These are phyloP conservation scores for Caranx melampygus DNA, from an alignment of 2,113 vertebrate genomes.

Conservation along the genomic window DNA sequence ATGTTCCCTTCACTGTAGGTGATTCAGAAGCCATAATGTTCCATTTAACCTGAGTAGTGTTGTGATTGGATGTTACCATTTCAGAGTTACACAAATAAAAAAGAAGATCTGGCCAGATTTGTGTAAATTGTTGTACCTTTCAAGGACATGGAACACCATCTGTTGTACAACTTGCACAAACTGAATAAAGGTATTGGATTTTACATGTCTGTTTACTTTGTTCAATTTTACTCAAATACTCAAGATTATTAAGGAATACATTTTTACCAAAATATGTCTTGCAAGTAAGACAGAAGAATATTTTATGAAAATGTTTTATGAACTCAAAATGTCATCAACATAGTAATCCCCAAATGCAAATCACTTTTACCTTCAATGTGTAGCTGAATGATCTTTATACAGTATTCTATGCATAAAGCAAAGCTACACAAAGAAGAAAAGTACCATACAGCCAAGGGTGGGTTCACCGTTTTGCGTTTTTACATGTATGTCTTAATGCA, in stretches of 20 bases:
- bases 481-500: not conserved
- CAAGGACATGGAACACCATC: conserved; percentile 53
- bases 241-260: not conserved
- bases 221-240: not conserved
- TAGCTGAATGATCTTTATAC: too few relatives aligned
- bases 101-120: conserved; percentile 59
- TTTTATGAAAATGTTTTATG: too few relatives aligned
- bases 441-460: not conserved
- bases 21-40: conserved; percentile 71
- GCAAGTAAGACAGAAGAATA: too few relatives aligned
- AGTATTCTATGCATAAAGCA: too few relatives aligned
- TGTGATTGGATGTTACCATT: conserved; percentile 78
- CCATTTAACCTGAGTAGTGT: conserved; percentile 70
- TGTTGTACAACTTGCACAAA: conserved; percentile 79
- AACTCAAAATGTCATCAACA: not conserved
- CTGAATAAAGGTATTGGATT: conserved; percentile 80
- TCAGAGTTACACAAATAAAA: conserved; percentile 61
- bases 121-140: conserved; percentile 69
- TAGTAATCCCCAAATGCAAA: too few relatives aligned
- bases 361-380: too few relatives aligned
- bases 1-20: conserved; percentile 53
- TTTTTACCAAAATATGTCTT: not conserved
- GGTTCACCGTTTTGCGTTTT: not conserved
- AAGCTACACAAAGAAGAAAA: too few relatives aligned
- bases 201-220: conserved; percentile 16